phyloP scores from a whole-genome alignment of 2,888 invertebrate species.

The Coenonympha glycerion region DNA sequence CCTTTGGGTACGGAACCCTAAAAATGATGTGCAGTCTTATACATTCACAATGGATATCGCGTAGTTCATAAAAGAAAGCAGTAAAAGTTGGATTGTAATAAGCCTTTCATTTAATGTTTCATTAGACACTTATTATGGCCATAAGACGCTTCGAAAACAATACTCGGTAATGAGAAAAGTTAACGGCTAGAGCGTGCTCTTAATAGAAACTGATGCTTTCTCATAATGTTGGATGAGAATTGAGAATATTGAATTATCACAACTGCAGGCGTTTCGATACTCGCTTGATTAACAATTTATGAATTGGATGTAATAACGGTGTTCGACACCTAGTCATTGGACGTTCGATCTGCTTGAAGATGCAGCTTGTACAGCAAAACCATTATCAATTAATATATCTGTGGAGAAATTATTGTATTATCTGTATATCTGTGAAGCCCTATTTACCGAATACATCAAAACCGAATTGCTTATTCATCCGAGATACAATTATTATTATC shows the following conservation, averaged over 20 bases:
- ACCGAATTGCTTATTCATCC: too few relatives aligned
- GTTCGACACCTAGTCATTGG: too few relatives aligned
- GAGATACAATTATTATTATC: too few relatives aligned
- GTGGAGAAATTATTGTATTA: too few relatives aligned
- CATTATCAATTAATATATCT: too few relatives aligned
- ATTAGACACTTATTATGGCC: neutral
- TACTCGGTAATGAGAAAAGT: constrained; percentile 4
- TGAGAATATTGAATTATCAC: neutral
- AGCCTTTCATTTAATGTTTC: neutral
- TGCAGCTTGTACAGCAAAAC: too few relatives aligned
- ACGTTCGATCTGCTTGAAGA: too few relatives aligned
- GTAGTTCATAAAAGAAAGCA: neutral
- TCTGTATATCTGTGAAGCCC: too few relatives aligned
- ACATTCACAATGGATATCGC: neutral
- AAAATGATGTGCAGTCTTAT: too few relatives aligned
- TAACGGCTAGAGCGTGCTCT: neutral
- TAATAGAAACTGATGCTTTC: constrained; percentile 1
- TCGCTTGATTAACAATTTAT: neutral
- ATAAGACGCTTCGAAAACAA: neutral
- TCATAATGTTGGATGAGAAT: neutral
- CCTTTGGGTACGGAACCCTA: too few relatives aligned
- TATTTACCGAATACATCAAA: too few relatives aligned
- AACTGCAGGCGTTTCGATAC: neutral
- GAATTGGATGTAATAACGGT: too few relatives aligned
- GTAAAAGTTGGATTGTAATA: neutral